Base-by-base conservation (phyloP, 2,888 invertebrate species). In the Neocrepidodera transversa region DNA sequence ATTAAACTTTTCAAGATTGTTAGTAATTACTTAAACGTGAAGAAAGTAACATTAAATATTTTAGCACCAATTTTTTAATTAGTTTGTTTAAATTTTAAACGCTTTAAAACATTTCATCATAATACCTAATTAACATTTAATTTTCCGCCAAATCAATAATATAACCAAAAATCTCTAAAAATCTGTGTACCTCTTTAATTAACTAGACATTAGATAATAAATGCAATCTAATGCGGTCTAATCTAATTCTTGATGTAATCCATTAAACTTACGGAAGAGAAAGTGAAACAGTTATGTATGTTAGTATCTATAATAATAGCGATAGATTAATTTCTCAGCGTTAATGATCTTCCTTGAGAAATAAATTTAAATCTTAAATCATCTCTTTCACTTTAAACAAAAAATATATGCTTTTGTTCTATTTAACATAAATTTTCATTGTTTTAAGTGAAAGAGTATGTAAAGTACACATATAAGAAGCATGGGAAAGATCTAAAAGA, bases 191-290 rank as follows among this genome's bases (percentile, higher is more conserved):
- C n/a, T n/a, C n/a, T n/a, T n/a, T n/a, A n/a, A n/a, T 28, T 28
- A 28, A 2, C 8, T 28, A n/a, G 32, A 2, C 8, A 38, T 38
- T 38, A 38, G 38, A 11, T 38, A 38, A 38, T 38, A 38, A 8
- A 2, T 2, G 10, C 10, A 38, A 17, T 17, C n/a, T 11, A 7
- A 11, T 16, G 7, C 28, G 36, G 26, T 42, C 48, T 48, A 53
- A 48, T 58, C 53, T 52, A 48, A 11, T 58, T 58, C 42, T 48
- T 38, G 26, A 53, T 53, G 49, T 58, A 60, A 60, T 58, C 26
- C 45, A 32, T 47, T 38, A 49, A 48, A 45, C 11, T 45, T 50
- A 28, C 60, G 63, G 63, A 63, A 63, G 63, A 58, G 63, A 63
- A 63, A 63, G 63, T 60, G 43, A 57, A 50, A 48, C 58, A 47